Evolutionary conservation across 1,140 invertebrate genomes (phyloP).

Genomic region (Holcopasites calliopsidis): DNA sequence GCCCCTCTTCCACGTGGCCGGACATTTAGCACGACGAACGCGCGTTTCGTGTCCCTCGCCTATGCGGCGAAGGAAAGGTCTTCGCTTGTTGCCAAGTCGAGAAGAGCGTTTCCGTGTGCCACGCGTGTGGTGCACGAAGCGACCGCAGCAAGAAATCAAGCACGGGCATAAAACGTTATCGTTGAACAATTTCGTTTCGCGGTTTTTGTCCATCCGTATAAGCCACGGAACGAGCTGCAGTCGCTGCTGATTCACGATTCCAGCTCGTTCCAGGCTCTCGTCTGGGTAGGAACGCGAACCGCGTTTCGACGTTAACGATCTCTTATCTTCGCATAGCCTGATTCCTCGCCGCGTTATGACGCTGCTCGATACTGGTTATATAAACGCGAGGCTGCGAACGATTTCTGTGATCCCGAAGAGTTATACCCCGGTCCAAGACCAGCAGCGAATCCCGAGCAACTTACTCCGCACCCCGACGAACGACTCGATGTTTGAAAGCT

Average conservation of each 20-base stretch:
- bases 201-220: constrained; percentile 10
- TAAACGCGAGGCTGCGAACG: background rate
- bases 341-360: background rate
- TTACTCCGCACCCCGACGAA: background rate
- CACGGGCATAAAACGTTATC: constrained; percentile 34
- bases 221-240: background rate
- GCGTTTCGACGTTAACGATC: background rate
- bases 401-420: constrained; percentile 14
- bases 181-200: constrained; percentile 1
- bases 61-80: constrained; percentile 39
- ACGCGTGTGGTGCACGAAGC: constrained; percentile 47
- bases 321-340: background rate
- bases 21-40: constrained; percentile 50
- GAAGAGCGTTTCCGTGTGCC: constrained; percentile 6
- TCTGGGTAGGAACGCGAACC: background rate
- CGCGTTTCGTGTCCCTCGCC: constrained; percentile 13
- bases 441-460: background rate
- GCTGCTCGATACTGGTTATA: constrained; percentile 6
- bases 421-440: background rate
- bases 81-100: constrained; percentile 55
- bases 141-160: constrained; percentile 19
- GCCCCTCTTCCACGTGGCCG: constrained; percentile 9
- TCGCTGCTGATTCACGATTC: constrained; percentile 27
- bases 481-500: constrained; percentile 27
- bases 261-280: background rate